Percentiles rank a stretch among this genome's conserved stretches.
These are phyloP conservation scores for Buceros bicornis DNA, from an alignment of 2,797 vertebrate species.

Conservation along the genomic window DNA sequence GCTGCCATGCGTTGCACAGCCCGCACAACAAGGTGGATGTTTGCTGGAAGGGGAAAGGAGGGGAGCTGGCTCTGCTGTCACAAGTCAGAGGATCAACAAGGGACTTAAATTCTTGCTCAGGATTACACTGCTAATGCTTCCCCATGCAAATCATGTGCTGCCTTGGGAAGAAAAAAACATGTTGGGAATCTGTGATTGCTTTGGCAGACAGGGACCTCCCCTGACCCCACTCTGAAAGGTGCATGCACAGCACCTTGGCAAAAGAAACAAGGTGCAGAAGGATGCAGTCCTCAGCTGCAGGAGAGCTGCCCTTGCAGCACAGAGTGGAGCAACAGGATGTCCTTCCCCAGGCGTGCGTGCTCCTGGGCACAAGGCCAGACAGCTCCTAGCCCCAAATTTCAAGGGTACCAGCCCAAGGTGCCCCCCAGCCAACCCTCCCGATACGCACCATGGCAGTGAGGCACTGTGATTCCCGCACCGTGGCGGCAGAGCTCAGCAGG, in stretches of 20 bases:
- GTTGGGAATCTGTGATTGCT: neutral
- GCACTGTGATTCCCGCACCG: constrained; percentile 65
- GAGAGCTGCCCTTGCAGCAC: neutral
- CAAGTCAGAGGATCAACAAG: neutral
- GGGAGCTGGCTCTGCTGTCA: neutral
- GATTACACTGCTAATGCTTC: neutral
- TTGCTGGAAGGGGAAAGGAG: neutral
- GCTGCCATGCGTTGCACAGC: neutral
- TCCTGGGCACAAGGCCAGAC: neutral
- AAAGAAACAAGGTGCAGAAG: neutral
- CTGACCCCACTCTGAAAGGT: neutral
- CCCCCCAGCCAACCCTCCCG: neutral
- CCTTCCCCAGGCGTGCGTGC: neutral
- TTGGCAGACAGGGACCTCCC: neutral
- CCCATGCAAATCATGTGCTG: neutral
- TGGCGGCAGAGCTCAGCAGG: constrained; percentile 60
- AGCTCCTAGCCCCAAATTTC: neutral
- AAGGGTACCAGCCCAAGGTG: neutral
- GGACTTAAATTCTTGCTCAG: neutral
- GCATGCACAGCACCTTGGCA: neutral
- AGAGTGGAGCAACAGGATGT: neutral
- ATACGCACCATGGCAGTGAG: constrained; percentile 78
- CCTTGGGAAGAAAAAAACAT: neutral
- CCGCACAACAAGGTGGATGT: neutral
- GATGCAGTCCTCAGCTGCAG: neutral